Evolutionary conservation across 2,797 vertebrate genomes (phyloP).

Genomic region (Dryobates pubescens): DNA sequence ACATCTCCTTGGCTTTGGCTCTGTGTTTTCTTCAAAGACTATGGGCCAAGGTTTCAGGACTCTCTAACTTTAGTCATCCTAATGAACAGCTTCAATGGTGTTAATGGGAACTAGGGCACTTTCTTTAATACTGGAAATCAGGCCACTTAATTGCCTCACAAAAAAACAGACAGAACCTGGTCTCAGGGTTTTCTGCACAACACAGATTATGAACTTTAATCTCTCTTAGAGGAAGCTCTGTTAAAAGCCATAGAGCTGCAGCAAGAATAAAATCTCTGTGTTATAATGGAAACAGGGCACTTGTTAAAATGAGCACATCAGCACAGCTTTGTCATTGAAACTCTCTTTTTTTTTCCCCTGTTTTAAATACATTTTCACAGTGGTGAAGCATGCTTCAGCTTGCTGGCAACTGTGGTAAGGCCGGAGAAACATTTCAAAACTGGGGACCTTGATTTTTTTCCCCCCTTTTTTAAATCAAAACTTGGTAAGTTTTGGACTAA

Average conservation of each 20-base stretch:
- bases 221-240: neutral
- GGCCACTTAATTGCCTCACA: slow-evolving; percentile 2
- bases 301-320: neutral
- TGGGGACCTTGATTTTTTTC: neutral
- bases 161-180: neutral
- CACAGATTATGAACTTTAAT: neutral
- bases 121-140: slow-evolving; percentile 35
- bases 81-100: neutral
- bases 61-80: slow-evolving; percentile 4
- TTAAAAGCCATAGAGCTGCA: neutral
- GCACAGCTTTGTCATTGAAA: neutral
- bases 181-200: neutral
- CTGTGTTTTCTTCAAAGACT: slow-evolving; percentile 2
- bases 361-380: neutral
- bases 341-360: neutral
- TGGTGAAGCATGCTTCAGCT: neutral
- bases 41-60: neutral
- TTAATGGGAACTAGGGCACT: slow-evolving; percentile 27
- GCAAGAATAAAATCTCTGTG: neutral
- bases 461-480: neutral
- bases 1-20: slow-evolving; percentile 2
- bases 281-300: neutral
- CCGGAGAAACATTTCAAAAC: neutral
- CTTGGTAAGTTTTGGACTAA: neutral
- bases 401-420: neutral